These are phyloP conservation scores for Leptodactylus fallax DNA, from an alignment of 2,797 vertebrate species.

Conservation along the genomic window DNA sequence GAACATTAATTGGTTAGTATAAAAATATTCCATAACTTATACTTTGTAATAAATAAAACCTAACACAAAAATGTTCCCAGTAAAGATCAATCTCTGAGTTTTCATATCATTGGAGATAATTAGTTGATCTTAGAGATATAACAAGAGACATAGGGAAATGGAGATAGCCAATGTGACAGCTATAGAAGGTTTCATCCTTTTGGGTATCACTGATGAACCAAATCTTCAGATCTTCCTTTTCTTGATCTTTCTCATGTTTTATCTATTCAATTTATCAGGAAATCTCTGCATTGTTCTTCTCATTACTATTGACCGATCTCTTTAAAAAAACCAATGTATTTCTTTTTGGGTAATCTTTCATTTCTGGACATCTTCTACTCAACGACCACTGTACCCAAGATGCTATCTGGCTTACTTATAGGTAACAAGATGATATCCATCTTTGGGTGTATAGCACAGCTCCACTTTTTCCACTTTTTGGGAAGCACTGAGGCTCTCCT, in stretches of 20 bases:
- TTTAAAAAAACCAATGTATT: constrained; percentile 57
- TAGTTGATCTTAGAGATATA: too few species aligned
- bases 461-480: constrained; percentile 45
- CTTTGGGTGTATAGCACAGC: constrained; percentile 28
- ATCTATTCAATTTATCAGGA: constrained; percentile 33
- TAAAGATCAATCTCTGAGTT: neutral
- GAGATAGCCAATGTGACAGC: constrained; percentile 7
- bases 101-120: neutral
- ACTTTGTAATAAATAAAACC: too few species aligned
- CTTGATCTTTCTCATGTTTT: constrained; percentile 30
- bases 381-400: constrained; percentile 54
- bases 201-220: constrained; percentile 34
- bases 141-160: neutral
- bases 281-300: constrained; percentile 40
- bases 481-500: constrained; percentile 55
- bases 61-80: neutral
- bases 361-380: constrained; percentile 45
- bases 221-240: constrained; percentile 32
- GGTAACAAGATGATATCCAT: constrained; percentile 49
- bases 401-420: constrained; percentile 48
- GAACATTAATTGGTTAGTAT: neutral
- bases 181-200: constrained; percentile 26
- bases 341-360: constrained; percentile 53
- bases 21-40: too few species aligned
- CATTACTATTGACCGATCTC: neutral